phyloP scores from a whole-genome alignment of 2,888 invertebrate genomes.

The Steinernema scapterisci region DNA sequence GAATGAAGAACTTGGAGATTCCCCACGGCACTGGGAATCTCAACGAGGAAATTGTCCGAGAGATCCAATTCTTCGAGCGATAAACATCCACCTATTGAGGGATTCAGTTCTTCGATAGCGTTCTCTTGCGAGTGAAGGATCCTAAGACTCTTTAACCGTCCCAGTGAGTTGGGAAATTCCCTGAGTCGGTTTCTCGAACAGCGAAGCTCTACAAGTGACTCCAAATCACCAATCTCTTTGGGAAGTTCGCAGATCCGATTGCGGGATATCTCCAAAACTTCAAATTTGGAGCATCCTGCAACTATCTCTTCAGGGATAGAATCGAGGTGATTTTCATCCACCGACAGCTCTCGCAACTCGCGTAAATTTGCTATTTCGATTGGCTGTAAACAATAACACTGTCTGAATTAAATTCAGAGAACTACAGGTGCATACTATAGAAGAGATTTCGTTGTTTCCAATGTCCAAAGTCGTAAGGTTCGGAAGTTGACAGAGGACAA shows the following conservation, averaged over 20 bases:
- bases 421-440: conserved; percentile 83
- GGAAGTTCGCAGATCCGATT: conserved; percentile 91
- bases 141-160: conserved; percentile 81
- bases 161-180: conserved; percentile 37
- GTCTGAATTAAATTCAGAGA: too few relatives aligned
- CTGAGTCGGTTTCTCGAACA: conserved; percentile 2
- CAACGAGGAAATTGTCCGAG: conserved; percentile 90
- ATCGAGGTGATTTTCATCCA: conserved; percentile 91
- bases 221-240: conserved; percentile 88
- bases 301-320: conserved; percentile 85
- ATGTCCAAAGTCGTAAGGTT: conserved; percentile 91
- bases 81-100: conserved; percentile 78
- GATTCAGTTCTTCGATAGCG: conserved; percentile 69
- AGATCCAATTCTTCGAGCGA: conserved; percentile 93
- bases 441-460: conserved; percentile 96
- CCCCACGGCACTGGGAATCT: conserved; percentile 86
- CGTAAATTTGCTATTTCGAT: conserved; percentile 85
- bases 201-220: conserved; percentile 74
- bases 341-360: conserved; percentile 83
- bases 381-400: conserved; percentile 81
- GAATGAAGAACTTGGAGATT: conserved; percentile 87
- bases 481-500: conserved; percentile 83
- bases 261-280: conserved; percentile 93
- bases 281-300: conserved; percentile 81
- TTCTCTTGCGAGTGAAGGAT: conserved; percentile 86